Evolutionary conservation across 2,113 vertebrate species (phyloP).

Genomic region (Falcunculus frontatus): DNA sequence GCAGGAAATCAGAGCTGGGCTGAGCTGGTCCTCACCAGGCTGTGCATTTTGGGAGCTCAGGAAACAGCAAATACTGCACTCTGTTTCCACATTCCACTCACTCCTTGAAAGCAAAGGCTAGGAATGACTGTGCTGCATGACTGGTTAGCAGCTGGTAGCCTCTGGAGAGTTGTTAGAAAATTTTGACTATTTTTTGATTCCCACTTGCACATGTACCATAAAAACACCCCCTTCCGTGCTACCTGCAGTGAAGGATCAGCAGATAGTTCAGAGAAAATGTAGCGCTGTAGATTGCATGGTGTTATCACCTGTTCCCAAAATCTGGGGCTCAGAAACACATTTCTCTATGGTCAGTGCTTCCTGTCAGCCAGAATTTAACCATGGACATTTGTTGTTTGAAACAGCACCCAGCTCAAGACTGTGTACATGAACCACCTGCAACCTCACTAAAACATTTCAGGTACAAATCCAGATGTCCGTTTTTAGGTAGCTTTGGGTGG

Average conservation of each 20-base stretch:
- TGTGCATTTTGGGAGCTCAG: background rate
- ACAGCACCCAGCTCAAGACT: background rate
- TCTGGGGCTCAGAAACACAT: background rate
- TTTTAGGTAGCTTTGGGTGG: background rate
- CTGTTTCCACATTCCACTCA: background rate
- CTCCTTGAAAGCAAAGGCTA: background rate
- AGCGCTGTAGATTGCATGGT: too few species aligned
- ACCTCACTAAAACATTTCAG: background rate
- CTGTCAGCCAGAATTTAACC: background rate
- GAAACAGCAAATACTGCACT: background rate
- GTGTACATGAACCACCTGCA: background rate
- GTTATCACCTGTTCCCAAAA: background rate
- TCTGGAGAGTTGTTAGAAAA: background rate
- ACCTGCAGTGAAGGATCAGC: background rate
- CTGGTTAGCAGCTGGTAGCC: background rate
- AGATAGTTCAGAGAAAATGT: background rate
- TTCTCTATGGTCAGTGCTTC: background rate
- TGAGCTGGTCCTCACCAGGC: background rate
- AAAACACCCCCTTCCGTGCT: background rate
- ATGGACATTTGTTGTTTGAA: background rate
- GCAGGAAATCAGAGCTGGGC: background rate
- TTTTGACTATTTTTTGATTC: background rate
- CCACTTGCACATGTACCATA: background rate
- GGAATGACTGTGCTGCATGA: background rate
- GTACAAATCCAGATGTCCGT: background rate